phyloP scores from a whole-genome alignment of 2,113 vertebrate genomes.

The Myocastor coypus region DNA sequence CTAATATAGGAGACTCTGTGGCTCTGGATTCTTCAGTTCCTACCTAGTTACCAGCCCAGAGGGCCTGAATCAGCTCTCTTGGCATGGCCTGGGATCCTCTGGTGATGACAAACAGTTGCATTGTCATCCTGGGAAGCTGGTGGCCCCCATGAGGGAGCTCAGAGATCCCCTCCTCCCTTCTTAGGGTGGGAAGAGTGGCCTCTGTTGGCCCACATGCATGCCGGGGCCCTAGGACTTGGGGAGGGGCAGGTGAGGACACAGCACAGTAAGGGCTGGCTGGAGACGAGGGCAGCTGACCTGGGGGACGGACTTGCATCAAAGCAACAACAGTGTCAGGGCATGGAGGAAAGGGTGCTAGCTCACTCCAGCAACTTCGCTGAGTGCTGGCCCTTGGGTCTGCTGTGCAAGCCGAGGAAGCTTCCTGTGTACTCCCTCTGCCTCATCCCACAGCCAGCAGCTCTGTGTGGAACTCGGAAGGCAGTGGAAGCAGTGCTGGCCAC shows the following conservation, averaged over 20 bases:
- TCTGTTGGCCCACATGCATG: neutral
- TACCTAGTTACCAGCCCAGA: neutral
- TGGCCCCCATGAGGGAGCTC: neutral
- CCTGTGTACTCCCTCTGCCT: neutral
- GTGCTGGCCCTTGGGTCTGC: neutral
- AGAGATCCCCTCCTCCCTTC: neutral
- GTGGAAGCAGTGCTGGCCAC: neutral
- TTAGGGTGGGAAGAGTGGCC: neutral
- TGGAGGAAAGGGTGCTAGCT: neutral
- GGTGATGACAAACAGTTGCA: neutral
- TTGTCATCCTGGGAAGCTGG: neutral
- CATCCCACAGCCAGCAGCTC: neutral
- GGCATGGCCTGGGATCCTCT: neutral
- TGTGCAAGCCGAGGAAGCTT: neutral
- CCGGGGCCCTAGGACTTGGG: neutral
- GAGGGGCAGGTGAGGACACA: neutral
- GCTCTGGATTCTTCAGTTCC: neutral
- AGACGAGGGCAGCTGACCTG: neutral
- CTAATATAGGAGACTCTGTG: neutral
- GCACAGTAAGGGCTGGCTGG: neutral
- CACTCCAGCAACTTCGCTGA: neutral
- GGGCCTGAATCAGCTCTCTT: neutral
- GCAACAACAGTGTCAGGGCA: neutral
- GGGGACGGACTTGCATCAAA: neutral
- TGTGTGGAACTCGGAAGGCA: neutral